Conservation (phyloP, 2,797 vertebrate species). For the Phoxinus dragarum region DNA sequence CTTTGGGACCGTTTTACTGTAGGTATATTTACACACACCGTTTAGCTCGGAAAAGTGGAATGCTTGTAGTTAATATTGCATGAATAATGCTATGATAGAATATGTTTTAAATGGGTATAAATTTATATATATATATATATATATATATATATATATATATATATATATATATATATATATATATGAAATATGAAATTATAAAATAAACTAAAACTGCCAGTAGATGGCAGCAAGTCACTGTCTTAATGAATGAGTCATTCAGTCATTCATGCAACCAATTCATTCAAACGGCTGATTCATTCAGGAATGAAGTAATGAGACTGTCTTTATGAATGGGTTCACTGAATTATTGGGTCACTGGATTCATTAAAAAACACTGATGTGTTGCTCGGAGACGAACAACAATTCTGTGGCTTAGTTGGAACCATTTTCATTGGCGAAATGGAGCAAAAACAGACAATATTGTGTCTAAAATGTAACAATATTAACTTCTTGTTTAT, state of each 20-base stretch:
- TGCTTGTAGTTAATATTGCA: too few species aligned
- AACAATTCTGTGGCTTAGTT: background rate
- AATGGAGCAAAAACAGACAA: background rate
- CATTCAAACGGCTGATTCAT: background rate
- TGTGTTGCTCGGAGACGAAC: background rate
- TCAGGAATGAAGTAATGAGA: background rate
- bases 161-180: too few species aligned
- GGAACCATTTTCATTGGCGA: background rate
- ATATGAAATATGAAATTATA: too few species aligned
- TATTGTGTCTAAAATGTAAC: background rate
- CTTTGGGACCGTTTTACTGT: background rate
- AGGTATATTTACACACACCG: background rate
- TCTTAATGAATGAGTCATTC: background rate
- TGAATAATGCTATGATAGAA: background rate
- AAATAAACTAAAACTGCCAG: background rate
- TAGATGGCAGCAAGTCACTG: background rate
- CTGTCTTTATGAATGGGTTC: background rate
- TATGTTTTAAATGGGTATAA: background rate
- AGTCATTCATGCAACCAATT: background rate
- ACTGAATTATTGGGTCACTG: background rate
- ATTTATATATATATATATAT: too few species aligned
- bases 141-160: too few species aligned
- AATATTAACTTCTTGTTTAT: background rate
- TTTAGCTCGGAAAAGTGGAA: background rate
- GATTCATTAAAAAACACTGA: background rate